Percentiles rank a stretch among this genome's conserved stretches.
Evolutionary conservation across 2,797 vertebrate species (phyloP).

Genomic region (Notolepis coatsorum): DNA sequence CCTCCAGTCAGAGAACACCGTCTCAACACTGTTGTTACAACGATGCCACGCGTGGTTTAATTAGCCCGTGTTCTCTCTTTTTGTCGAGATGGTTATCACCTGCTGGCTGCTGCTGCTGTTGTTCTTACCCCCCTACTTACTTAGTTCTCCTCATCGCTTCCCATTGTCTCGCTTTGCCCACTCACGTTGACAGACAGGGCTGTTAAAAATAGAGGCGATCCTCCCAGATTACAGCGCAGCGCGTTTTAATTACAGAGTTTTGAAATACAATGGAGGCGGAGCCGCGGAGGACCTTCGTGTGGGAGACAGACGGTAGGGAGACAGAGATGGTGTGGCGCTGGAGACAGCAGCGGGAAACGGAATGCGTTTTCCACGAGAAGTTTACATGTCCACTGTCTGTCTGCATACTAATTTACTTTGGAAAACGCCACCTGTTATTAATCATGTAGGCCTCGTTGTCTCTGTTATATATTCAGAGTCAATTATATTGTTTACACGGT

Average conservation of each 20-base stretch:
- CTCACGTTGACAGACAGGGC: conserved; percentile 62
- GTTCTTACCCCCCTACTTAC: conserved; percentile 9
- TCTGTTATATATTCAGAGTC: too few relatives aligned
- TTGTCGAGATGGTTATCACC: conserved; percentile 58
- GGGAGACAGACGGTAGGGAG: conserved; percentile 24
- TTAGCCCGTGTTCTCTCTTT: conserved; percentile 30
- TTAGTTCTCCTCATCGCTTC: conserved; percentile 48
- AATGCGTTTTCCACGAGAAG: conserved; percentile 51
- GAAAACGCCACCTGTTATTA: background rate
- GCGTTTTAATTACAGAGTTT: conserved; percentile 84
- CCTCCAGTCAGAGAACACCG: too few relatives aligned
- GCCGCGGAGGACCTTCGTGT: conserved; percentile 47
- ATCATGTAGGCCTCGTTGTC: too few relatives aligned
- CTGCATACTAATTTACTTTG: background rate
- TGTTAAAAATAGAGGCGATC: conserved; percentile 81
- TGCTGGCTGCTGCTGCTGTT: conserved; percentile 60
- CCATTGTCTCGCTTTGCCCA: conserved; percentile 70
- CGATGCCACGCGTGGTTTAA: too few relatives aligned
- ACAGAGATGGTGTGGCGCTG: conserved; percentile 22
- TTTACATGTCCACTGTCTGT: background rate
- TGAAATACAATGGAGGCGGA: conserved; percentile 62
- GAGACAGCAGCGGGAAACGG: conserved; percentile 49
- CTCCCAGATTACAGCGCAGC: conserved; percentile 75
- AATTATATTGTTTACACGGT: too few relatives aligned
- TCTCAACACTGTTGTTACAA: too few relatives aligned